phyloP scores from a whole-genome alignment of 2,113 vertebrate genomes.

The Orycteropus afer region DNA sequence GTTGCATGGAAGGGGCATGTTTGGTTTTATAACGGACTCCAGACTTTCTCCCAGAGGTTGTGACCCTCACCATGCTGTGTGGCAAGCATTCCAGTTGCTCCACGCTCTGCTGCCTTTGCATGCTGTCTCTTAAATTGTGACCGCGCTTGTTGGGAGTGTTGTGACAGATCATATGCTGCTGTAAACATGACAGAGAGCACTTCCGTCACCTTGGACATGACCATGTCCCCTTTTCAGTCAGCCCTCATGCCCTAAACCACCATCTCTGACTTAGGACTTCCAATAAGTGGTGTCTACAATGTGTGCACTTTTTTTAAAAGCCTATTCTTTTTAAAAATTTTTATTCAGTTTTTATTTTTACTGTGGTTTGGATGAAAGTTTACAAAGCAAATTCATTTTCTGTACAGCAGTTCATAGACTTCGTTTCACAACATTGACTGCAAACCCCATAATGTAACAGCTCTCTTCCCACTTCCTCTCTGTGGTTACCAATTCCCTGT shows the following conservation, averaged over 20 bases:
- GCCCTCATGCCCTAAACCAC: not conserved
- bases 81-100: not conserved
- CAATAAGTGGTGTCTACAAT: no score
- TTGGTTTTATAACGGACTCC: not conserved
- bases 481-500: no score
- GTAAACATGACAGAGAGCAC: not conserved
- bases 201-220: fast-evolving
- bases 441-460: no score
- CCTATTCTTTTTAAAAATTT: no score
- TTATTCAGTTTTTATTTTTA: no score
- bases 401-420: no score
- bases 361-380: no score
- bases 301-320: no score
- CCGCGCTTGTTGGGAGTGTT: not conserved
- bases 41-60: not conserved
- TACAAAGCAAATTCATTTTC: no score
- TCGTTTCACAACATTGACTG: no score
- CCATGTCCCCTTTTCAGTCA: not conserved
- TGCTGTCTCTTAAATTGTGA: not conserved
- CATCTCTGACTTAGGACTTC: no score
- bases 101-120: not conserved
- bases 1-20: not conserved
- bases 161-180: fast-evolving
- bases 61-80: not conserved
- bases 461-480: no score